Base-by-base conservation (phyloP, 1,140 invertebrate species). In the Anoplophora glabripennis region DNA sequence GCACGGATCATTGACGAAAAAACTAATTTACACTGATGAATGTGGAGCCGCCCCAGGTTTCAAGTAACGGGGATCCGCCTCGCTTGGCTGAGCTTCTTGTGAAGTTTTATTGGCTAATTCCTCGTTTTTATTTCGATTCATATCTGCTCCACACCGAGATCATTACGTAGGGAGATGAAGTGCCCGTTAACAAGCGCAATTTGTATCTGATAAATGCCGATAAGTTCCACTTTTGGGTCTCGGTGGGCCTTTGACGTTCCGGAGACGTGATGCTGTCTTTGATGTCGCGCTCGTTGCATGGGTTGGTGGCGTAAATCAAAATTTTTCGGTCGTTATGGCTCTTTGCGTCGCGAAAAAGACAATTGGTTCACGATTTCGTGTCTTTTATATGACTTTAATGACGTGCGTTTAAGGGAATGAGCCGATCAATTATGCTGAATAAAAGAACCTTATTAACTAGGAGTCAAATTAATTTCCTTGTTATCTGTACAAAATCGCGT, bases 241-340 rank as follows among this genome's bases (percentile, higher is more conserved):
- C n/a, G 15, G n/a, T 41, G 38, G 15, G n/a, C 15, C 38, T 41
- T 17, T 12, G 38, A 41, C n/a, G 38, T 41, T 36, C 34, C 35
- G 46, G 21, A 28, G 46, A 56, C 54, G 54, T 56, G 54, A 56
- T 42, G 46, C 5, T 45, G 42, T 46, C 54, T 56, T 56, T 56
- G 54, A 56, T 56, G 41, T 45, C n/a, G 46, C 46, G 46, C 46
- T 56, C 54, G 36, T n/a, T 56, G 21, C 21, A 28, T 28, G 21
- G 21, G 21, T 28, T 5, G 21, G 21, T 28, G 21, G 52, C 52
- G 45, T 53, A 53, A 53, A 53, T 53, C 52, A 53, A 53, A 53
- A 53, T 53, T 40, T 53, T 53, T 42, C 52, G 42, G 35, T 53
- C 51, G 42, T 53, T 53, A 41, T 40, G 21, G 2, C 36, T 53